These are phyloP conservation scores for Parauchenoglanis punctatus DNA, from an alignment of 2,797 vertebrate species.

Conservation along the genomic window DNA sequence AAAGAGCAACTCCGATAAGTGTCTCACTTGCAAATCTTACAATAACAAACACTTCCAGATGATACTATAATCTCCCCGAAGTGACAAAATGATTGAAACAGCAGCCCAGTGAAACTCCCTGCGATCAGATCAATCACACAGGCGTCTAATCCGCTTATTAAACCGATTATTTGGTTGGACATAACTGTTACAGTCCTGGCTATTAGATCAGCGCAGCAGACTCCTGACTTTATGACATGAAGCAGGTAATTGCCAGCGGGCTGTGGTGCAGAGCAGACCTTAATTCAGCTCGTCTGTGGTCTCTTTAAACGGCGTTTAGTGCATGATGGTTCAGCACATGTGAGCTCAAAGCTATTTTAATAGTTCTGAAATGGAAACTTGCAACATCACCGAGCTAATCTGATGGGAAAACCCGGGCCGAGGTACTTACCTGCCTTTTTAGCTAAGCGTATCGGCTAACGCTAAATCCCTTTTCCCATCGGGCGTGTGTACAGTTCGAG, in stretches of 20 bases:
- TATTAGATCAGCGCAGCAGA: neutral
- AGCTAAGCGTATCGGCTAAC: slow-evolving; percentile 13
- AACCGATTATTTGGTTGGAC: neutral
- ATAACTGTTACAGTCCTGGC: neutral
- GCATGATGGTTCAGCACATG: neutral
- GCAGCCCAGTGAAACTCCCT: neutral
- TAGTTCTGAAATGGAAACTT: neutral
- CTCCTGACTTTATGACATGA: slow-evolving; percentile 10
- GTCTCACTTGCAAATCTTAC: neutral
- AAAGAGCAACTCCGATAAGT: neutral
- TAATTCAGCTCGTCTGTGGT: slow-evolving; percentile 42
- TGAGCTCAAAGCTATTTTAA: slow-evolving; percentile 17
- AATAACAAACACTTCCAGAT: neutral
- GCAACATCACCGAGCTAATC: neutral
- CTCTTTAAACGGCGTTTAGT: neutral
- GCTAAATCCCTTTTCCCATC: neutral
- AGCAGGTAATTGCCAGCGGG: slow-evolving; percentile 42
- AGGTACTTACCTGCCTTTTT: neutral
- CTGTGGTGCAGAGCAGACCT: slow-evolving; percentile 46
- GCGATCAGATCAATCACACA: neutral
- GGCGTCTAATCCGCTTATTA: neutral
- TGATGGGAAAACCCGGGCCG: neutral
- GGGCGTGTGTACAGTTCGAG: neutral
- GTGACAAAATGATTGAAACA: neutral
- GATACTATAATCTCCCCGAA: neutral